Conservation (phyloP, 1,140 invertebrate genomes). For the Megalonaias nervosa region DNA sequence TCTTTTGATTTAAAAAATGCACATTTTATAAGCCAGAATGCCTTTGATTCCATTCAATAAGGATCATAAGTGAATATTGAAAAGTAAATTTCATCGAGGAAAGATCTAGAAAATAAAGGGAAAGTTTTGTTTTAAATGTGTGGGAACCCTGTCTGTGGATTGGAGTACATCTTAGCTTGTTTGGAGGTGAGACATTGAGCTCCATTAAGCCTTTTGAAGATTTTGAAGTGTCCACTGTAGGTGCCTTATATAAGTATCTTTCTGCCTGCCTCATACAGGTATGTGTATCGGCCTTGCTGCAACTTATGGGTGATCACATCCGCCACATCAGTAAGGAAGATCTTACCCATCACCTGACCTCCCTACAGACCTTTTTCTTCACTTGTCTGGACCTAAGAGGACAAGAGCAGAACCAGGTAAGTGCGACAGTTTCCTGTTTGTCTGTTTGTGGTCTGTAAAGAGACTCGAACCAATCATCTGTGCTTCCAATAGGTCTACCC, state of each 20-base stretch:
- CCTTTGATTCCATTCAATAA: neutral
- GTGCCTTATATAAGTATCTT: too few species aligned
- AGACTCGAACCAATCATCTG: too few species aligned
- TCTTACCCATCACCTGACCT: conserved; percentile 75
- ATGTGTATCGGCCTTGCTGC: conserved; percentile 81
- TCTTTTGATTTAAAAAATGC: too few species aligned
- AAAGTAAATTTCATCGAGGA: neutral
- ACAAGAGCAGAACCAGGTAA: too few species aligned
- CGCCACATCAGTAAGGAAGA: conserved; percentile 75
- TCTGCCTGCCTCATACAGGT: conserved; percentile 28
- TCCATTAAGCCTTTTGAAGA: too few species aligned
- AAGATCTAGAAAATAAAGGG: too few species aligned
- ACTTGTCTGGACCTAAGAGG: conserved; percentile 81
- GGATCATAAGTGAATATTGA: too few species aligned
- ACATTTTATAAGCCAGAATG: too few species aligned
- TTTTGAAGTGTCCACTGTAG: too few species aligned
- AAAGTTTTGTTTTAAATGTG: conserved; percentile 1
- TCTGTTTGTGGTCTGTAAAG: too few species aligned
- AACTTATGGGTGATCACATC: conserved; percentile 82
- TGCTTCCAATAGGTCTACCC: too few species aligned
- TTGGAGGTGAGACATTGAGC: neutral
- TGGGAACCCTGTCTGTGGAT: conserved; percentile 59
- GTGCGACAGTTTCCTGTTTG: too few species aligned
- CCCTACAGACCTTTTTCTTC: conserved; percentile 82
- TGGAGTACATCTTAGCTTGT: neutral